Evolutionary conservation across 2,888 invertebrate species (phyloP).

Genomic region (Cryptus armator): DNA sequence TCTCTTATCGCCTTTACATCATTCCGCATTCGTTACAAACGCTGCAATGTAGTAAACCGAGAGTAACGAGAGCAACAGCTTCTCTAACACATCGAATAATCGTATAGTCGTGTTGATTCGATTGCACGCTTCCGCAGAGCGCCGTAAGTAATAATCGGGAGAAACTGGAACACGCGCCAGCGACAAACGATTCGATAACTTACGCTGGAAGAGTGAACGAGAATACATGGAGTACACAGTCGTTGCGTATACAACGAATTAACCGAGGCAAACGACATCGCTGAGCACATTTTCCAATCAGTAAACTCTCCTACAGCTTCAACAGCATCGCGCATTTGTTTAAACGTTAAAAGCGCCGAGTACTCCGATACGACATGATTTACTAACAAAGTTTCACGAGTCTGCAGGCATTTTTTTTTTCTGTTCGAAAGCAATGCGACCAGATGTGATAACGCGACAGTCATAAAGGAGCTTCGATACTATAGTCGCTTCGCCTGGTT

Average conservation of each 20-base stretch:
- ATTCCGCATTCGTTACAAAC: constrained; percentile 23
- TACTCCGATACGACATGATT: neutral
- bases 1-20: constrained; percentile 15
- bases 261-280: constrained; percentile 14
- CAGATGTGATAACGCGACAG: neutral
- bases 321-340: too few relatives aligned
- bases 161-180: constrained; percentile 39
- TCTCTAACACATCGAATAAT: neutral
- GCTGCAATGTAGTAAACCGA: constrained; percentile 9
- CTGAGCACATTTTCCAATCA: neutral
- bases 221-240: neutral
- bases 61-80: neutral
- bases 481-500: too few relatives aligned
- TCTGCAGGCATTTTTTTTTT: neutral
- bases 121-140: neutral
- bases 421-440: neutral
- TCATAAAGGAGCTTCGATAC: neutral
- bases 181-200: constrained; percentile 1
- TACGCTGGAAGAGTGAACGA: constrained; percentile 12
- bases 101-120: neutral
- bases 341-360: too few relatives aligned
- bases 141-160: constrained; percentile 28
- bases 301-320: neutral
- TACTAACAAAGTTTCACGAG: neutral
- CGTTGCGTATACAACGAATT: neutral